Percentiles rank a stretch among this genome's conserved stretches.
Evolutionary conservation across 2,113 vertebrate species (phyloP).

Genomic region (Xyliphius kryptos): DNA sequence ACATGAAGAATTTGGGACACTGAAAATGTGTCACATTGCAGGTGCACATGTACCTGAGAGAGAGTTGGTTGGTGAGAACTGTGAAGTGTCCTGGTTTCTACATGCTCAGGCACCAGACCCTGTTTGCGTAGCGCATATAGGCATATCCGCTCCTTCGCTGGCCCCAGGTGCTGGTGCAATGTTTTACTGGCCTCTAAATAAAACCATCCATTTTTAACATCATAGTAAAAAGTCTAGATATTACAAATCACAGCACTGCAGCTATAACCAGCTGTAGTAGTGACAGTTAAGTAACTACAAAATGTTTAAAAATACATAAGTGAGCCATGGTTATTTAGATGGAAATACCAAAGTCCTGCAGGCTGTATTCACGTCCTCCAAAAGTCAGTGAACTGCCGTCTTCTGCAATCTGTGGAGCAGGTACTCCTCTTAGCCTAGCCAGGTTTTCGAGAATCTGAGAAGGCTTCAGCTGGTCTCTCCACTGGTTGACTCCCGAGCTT

Average conservation of each 20-base stretch:
- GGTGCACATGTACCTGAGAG: constrained; percentile 65
- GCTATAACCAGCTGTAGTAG: not conserved
- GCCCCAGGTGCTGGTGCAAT: constrained; percentile 83
- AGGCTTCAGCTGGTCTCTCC: constrained; percentile 90
- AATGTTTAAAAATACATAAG: no score
- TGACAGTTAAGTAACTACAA: no score
- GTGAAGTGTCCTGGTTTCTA: constrained; percentile 85
- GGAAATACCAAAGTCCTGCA: constrained; percentile 78
- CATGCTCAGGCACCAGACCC: constrained; percentile 85
- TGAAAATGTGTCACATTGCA: not conserved
- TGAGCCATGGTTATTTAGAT: no score
- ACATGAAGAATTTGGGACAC: not conserved
- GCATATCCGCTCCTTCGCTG: constrained; percentile 75
- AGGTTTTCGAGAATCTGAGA: constrained; percentile 82
- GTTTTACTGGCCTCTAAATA: constrained; percentile 79
- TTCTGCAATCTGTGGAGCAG: constrained; percentile 75
- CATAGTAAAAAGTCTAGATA: no score
- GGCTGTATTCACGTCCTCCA: constrained; percentile 72
- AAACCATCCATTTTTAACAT: no score
- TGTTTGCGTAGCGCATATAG: constrained; percentile 85
- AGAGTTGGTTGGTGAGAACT: constrained; percentile 92
- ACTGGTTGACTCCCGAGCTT: constrained; percentile 90
- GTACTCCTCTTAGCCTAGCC: constrained; percentile 79
- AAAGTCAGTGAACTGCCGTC: constrained; percentile 75
- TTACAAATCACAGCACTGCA: no score